Evolutionary conservation across 1,140 invertebrate genomes (phyloP).

Genomic region (Goniozus legneri): DNA sequence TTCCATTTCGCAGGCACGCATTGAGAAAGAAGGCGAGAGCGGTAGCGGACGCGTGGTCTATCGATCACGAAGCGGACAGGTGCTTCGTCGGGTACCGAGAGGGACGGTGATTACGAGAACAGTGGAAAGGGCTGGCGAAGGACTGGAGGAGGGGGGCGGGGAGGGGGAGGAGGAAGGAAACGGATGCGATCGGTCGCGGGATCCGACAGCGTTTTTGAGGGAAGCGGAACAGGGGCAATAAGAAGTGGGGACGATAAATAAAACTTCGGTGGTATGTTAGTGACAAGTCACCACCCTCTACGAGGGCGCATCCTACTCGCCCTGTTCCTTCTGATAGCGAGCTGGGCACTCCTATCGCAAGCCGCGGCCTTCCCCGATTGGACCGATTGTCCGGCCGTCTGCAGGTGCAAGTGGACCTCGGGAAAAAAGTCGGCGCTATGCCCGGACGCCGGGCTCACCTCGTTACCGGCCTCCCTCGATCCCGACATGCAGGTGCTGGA

Average conservation of each 20-base stretch:
- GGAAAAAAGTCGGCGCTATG: constrained; percentile 85
- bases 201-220: no score
- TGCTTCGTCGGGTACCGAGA: no score
- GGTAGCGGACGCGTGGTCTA: no score
- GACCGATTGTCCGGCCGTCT: constrained; percentile 77
- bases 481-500: constrained; percentile 84
- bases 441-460: constrained; percentile 69
- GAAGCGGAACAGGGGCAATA: background rate
- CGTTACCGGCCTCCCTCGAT: constrained; percentile 70
- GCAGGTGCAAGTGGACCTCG: constrained; percentile 84
- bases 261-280: constrained; percentile 40
- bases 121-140: no score
- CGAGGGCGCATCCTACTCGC: constrained; percentile 41
- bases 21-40: no score
- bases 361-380: constrained; percentile 66
- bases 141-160: no score
- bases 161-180: no score
- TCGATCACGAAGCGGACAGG: no score
- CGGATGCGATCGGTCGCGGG: no score
- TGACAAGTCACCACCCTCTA: constrained; percentile 37
- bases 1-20: no score
- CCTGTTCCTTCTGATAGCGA: constrained; percentile 37
- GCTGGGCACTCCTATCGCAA: constrained; percentile 36
- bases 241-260: constrained; percentile 1
- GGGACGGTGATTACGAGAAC: no score